Evolutionary conservation across 1,140 invertebrate species (phyloP).

Genomic region (Bombus pyrosoma): DNA sequence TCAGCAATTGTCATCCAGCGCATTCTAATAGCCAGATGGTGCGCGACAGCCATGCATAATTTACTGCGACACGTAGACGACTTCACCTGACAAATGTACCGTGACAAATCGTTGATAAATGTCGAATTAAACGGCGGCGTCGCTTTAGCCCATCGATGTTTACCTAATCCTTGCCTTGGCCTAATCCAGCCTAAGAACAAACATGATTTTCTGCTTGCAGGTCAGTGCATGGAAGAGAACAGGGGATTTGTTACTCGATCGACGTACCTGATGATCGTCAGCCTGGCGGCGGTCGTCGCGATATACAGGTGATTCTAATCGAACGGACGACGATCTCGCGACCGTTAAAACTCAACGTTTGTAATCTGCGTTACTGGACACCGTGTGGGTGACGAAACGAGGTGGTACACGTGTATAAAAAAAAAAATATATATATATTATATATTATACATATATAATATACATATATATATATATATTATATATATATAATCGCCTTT

Average conservation of each 20-base stretch:
- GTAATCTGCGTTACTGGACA: constrained; percentile 48
- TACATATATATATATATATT: constrained; percentile 24
- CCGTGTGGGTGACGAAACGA: constrained; percentile 42
- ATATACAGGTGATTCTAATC: constrained; percentile 82
- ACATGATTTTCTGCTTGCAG: constrained; percentile 66
- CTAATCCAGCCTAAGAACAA: not conserved
- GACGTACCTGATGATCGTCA: constrained; percentile 74
- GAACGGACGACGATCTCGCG: constrained; percentile 59
- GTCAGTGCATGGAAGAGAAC: constrained; percentile 80
- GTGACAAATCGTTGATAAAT: constrained; percentile 54
- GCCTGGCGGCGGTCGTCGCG: constrained; percentile 73
- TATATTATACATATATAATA: not conserved
- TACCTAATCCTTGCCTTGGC: not conserved
- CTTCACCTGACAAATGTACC: constrained; percentile 55
- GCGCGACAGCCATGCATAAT: constrained; percentile 56
- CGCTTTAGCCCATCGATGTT: not conserved
- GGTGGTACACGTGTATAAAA: constrained; percentile 46
- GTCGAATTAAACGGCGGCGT: constrained; percentile 50
- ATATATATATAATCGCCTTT: constrained; percentile 41
- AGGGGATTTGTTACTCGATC: constrained; percentile 70
- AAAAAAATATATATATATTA: too few relatives aligned
- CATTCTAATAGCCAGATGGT: constrained; percentile 41
- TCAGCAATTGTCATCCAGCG: constrained; percentile 58
- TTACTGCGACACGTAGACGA: constrained; percentile 47
- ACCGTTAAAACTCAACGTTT: constrained; percentile 49